Evolutionary conservation across 2,888 invertebrate genomes (phyloP).

Genomic region (Drosophila kanekoi): DNA sequence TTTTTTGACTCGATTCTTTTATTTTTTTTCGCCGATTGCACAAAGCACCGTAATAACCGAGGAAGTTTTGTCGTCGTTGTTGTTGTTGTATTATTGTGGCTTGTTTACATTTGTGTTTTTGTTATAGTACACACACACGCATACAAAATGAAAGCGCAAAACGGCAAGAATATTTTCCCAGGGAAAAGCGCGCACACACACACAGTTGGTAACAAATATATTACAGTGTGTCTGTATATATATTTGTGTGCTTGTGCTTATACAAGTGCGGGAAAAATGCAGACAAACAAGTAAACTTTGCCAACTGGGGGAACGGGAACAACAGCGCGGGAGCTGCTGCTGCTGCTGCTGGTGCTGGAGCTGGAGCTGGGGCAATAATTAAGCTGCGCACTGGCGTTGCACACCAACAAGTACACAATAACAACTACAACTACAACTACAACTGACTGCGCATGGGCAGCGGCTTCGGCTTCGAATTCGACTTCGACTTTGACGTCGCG

Average conservation of each 20-base stretch:
- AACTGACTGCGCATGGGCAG: conserved; percentile 63
- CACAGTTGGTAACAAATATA: conserved; percentile 37
- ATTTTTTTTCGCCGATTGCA: conserved; percentile 37
- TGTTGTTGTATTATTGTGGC: conserved; percentile 22
- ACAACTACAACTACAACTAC: conserved; percentile 29
- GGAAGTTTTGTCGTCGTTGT: no score
- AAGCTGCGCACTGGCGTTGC: conserved; percentile 66
- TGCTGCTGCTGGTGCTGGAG: conserved; percentile 11
- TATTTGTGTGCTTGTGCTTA: conserved; percentile 6
- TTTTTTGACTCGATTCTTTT: conserved; percentile 38
- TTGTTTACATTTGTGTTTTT: conserved; percentile 61
- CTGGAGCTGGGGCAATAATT: conserved; percentile 61
- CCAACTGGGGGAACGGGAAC: conserved; percentile 44
- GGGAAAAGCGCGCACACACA: conserved; percentile 49
- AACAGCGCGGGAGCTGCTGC: conserved; percentile 19
- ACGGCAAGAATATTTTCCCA: conserved; percentile 76
- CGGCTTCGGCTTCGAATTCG: conserved; percentile 24
- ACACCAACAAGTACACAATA: conserved; percentile 37
- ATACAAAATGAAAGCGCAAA: conserved; percentile 76
- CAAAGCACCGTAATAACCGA: conserved; percentile 33
- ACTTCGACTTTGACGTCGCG: conserved; percentile 19
- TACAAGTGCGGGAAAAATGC: conserved; percentile 71
- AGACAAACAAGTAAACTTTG: conserved; percentile 81
- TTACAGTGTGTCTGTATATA: conserved; percentile 24
- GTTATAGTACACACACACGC: conserved; percentile 29